A percentile compares a stretch with the other conserved stretches of the same genome.
Conservation (phyloP, 1,140 invertebrate species). For the Eumeta japonica region DNA sequence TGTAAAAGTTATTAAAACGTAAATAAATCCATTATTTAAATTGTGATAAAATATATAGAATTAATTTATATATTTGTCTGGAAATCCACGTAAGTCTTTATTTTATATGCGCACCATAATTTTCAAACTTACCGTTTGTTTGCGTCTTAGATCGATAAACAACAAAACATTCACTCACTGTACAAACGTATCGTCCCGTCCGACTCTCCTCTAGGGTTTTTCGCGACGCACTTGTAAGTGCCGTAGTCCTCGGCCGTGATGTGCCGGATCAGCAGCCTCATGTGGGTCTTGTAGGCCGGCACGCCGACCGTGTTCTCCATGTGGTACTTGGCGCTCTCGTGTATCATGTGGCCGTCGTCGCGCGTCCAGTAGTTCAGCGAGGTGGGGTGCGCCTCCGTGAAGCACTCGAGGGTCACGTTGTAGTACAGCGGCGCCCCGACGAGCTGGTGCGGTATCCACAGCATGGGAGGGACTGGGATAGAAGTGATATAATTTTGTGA, state of each 20-base stretch:
- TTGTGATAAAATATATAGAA: too few species aligned
- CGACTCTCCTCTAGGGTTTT: slow-evolving; percentile 89
- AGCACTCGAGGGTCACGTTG: slow-evolving; percentile 82
- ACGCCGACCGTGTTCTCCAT: slow-evolving; percentile 67
- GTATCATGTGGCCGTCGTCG: slow-evolving; percentile 85
- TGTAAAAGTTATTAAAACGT: too few species aligned
- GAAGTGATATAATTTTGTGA: neutral
- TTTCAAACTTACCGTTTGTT: too few species aligned
- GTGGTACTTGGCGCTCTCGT: slow-evolving; percentile 79
- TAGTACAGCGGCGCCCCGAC: slow-evolving; percentile 79
- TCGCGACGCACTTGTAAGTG: slow-evolving; percentile 88
- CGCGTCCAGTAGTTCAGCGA: slow-evolving; percentile 90
- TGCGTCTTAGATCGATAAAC: slow-evolving; percentile 6
- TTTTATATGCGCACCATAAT: too few species aligned
- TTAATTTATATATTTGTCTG: too few species aligned
- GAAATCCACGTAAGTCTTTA: too few species aligned
- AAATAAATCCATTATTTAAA: too few species aligned
- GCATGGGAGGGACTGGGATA: slow-evolving; percentile 82
- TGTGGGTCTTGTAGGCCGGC: slow-evolving; percentile 79
- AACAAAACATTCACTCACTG: slow-evolving; percentile 74
- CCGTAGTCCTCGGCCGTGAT: slow-evolving; percentile 79
- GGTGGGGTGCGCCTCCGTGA: slow-evolving; percentile 86
- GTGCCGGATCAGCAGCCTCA: slow-evolving; percentile 75
- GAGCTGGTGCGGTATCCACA: slow-evolving; percentile 87
- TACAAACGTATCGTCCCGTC: slow-evolving; percentile 88